phyloP scores from a whole-genome alignment of 2,888 invertebrate species.

The Chrysotoxum bicinctum region DNA sequence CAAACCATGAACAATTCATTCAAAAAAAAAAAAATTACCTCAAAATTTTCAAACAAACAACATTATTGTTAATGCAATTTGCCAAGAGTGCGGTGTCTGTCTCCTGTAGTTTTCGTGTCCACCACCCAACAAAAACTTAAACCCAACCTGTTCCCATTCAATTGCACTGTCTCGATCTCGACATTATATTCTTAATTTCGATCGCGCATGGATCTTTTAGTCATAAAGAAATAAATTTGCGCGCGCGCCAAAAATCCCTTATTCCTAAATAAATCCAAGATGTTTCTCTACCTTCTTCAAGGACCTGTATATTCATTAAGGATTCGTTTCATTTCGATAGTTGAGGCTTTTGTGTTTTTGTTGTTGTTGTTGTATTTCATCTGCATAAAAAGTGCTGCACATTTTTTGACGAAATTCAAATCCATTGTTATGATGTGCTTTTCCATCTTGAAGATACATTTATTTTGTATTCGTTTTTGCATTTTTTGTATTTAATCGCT shows the following conservation, averaged over 20 bases:
- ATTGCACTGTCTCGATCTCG: conserved; percentile 64
- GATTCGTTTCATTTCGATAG: conserved; percentile 50
- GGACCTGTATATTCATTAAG: background rate
- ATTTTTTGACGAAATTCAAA: conserved; percentile 39
- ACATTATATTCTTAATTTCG: conserved; percentile 69
- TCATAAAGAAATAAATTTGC: conserved; percentile 28
- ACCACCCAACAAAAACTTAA: conserved; percentile 11
- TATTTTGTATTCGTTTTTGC: conserved; percentile 13
- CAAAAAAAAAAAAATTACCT: conserved; percentile 25
- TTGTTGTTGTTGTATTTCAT: conserved; percentile 8
- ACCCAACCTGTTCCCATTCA: conserved; percentile 70
- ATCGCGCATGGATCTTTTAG: conserved; percentile 37
- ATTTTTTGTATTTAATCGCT: conserved; percentile 51
- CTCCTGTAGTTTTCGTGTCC: background rate
- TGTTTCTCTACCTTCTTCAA: background rate
- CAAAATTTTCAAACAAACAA: conserved; percentile 46
- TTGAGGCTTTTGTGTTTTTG: background rate
- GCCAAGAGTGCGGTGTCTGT: conserved; percentile 29
- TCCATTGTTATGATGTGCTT: conserved; percentile 49
- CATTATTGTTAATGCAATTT: conserved; percentile 64
- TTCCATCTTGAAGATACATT: conserved; percentile 21
- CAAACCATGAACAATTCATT: conserved; percentile 57
- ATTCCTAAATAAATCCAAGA: background rate
- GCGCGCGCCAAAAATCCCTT: conserved; percentile 62
- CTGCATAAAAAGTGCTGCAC: conserved; percentile 50